Percentiles rank a stretch among this genome's conserved stretches.
These are phyloP conservation scores for Amitus sp. DNA, from an alignment of 2,888 invertebrate species.

Conservation along the genomic window DNA sequence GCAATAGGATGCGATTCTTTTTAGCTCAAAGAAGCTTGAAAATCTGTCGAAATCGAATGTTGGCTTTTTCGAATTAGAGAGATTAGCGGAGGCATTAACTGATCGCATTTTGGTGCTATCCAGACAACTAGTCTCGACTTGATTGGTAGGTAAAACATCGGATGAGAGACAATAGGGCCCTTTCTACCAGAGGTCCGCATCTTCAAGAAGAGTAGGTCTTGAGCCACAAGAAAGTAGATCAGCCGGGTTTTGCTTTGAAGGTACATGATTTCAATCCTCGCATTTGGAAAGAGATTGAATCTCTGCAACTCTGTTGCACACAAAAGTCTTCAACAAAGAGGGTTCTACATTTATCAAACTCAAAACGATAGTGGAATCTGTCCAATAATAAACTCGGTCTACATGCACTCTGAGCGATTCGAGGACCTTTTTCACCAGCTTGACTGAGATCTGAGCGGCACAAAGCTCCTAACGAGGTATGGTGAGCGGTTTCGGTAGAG, in stretches of 20 bases:
- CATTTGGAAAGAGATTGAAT: conserved; percentile 24
- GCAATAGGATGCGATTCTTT: too few relatives aligned
- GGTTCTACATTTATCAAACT: conserved; percentile 20
- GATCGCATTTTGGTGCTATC: too few relatives aligned
- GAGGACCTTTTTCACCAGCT: not conserved
- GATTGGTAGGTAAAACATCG: too few relatives aligned
- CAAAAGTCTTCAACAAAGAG: conserved; percentile 11
- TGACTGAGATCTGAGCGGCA: not conserved
- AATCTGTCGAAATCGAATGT: too few relatives aligned
- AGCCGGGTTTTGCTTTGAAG: conserved; percentile 27
- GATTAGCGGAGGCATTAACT: too few relatives aligned
- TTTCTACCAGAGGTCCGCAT: conserved; percentile 32
- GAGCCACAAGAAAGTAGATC: conserved; percentile 19
- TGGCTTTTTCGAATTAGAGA: too few relatives aligned
- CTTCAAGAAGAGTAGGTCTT: conserved; percentile 2
- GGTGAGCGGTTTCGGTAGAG: not conserved
- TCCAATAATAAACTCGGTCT: too few relatives aligned
- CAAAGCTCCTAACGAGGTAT: not conserved
- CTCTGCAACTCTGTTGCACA: conserved; percentile 17
- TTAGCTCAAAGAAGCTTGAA: too few relatives aligned
- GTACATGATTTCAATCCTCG: too few relatives aligned
- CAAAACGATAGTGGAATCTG: conserved; percentile 26
- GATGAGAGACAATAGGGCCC: conserved; percentile 40
- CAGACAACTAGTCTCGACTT: too few relatives aligned
- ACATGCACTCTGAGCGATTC: conserved; percentile 20